phyloP scores from a whole-genome alignment of 1,140 invertebrate genomes.

The Apis florea region DNA sequence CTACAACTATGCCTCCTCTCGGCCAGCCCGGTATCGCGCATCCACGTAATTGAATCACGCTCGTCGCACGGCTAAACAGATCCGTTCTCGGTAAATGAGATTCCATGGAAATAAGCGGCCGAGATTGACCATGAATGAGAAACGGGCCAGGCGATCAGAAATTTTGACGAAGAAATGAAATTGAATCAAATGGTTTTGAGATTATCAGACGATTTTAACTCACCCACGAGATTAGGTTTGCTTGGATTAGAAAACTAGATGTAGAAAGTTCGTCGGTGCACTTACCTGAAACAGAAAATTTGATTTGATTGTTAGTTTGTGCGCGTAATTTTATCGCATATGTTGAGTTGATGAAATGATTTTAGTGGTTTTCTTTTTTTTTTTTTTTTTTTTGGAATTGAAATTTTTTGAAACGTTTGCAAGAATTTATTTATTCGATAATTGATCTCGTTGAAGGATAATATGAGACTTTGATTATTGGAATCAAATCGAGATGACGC shows the following conservation, averaged over 20 bases:
- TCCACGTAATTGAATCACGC: slow-evolving; percentile 59
- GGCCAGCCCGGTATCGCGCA: slow-evolving; percentile 39
- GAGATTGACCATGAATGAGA: slow-evolving; percentile 25
- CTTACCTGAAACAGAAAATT: slow-evolving; percentile 60
- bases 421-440: not conserved
- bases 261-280: not conserved
- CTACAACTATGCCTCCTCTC: slow-evolving; percentile 32
- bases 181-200: not conserved
- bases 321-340: too few species aligned
- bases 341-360: too few species aligned
- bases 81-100: slow-evolving; percentile 55
- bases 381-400: not conserved
- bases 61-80: slow-evolving; percentile 48
- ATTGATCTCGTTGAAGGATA: not conserved
- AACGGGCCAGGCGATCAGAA: not conserved
- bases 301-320: not conserved
- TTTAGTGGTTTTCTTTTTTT: not conserved
- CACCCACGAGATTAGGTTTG: not conserved
- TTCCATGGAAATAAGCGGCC: slow-evolving; percentile 36
- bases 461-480: not conserved
- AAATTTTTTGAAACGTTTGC: not conserved
- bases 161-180: not conserved
- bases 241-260: not conserved
- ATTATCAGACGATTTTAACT: not conserved
- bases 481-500: not conserved